Evolutionary conservation across 2,797 vertebrate species (phyloP).

Genomic region (Corythornis leucogaster): DNA sequence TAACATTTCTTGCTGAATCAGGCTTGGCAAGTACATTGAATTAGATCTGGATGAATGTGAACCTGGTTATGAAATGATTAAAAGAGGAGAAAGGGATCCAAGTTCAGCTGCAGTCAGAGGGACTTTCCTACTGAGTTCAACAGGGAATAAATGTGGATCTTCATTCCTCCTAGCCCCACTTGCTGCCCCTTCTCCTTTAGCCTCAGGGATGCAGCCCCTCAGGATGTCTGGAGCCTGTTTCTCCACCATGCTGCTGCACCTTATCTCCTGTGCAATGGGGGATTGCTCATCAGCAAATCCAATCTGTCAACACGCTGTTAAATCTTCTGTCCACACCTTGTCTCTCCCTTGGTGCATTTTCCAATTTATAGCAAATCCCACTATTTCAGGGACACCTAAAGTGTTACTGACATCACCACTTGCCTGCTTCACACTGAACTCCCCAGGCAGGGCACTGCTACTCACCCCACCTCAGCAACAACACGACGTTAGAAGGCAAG

Average conservation of each 20-base stretch:
- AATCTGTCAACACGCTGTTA: neutral
- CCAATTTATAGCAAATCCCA: neutral
- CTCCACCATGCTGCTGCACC: neutral
- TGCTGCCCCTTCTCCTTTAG: neutral
- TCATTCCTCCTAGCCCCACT: fast-evolving
- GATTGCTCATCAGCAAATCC: neutral
- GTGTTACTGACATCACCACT: fast-evolving
- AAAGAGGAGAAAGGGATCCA: neutral
- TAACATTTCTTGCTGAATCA: constrained; percentile 57
- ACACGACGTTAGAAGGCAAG: neutral
- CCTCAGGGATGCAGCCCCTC: neutral
- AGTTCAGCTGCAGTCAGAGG: neutral
- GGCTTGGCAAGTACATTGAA: neutral
- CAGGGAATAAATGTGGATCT: neutral
- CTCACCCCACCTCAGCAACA: neutral
- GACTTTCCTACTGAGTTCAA: neutral
- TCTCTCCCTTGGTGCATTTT: neutral
- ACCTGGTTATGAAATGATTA: neutral
- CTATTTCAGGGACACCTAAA: neutral
- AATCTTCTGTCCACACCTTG: neutral
- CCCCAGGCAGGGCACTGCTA: fast-evolving
- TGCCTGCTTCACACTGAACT: neutral
- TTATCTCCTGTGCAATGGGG: neutral
- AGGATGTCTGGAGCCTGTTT: fast-evolving
- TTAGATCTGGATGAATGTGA: neutral